Conservation (phyloP, 2,888 invertebrate genomes). For the Cephus sareptanus region DNA sequence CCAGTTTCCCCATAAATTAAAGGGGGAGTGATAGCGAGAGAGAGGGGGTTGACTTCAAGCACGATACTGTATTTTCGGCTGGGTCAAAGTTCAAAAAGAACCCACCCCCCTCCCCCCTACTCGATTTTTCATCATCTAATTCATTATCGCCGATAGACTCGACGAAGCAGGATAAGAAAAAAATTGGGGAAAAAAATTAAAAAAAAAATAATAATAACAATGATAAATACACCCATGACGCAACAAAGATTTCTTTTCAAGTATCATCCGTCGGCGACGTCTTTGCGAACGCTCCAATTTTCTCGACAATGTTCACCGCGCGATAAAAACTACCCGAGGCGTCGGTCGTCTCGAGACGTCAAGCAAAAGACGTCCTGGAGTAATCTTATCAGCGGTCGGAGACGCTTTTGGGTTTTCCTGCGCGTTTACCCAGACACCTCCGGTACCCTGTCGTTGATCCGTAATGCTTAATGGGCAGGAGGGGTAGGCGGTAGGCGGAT, state of each 20-base stretch:
- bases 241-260: background rate
- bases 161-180: background rate
- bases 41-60: background rate
- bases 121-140: too few relatives aligned
- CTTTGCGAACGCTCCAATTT: background rate
- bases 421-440: background rate
- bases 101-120: too few relatives aligned
- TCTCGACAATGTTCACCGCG: background rate
- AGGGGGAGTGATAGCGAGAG: background rate
- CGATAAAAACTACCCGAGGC: background rate
- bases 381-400: background rate
- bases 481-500: too few relatives aligned
- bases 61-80: background rate
- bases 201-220: background rate
- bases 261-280: background rate
- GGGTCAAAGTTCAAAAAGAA: fast-evolving
- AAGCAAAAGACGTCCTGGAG: background rate
- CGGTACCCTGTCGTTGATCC: background rate
- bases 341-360: background rate
- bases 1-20: conserved; percentile 46
- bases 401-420: background rate
- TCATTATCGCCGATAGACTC: too few relatives aligned
- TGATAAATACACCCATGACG: background rate
- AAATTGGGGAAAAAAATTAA: too few relatives aligned
- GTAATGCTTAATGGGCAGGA: background rate